Base-by-base conservation (phyloP, 2,797 vertebrate species). In the Manis pentadactyla region DNA sequence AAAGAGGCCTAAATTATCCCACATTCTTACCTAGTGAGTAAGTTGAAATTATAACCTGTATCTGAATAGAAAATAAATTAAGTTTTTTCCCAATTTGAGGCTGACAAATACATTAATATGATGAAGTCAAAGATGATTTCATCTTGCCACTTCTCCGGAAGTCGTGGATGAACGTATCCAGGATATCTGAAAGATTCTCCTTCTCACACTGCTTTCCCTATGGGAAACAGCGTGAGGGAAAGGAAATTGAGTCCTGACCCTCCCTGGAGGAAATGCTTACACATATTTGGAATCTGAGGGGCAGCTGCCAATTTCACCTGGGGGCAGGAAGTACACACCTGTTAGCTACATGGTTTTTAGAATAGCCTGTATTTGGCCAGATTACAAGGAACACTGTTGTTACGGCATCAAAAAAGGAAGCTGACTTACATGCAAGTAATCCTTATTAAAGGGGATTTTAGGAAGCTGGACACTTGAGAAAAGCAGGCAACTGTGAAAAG, bases 401-500 rank as follows among this genome's bases (percentile, higher is more conserved):
- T 93, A 82, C 23, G 82, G 59, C 92, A 92, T 95, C 84, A 55
- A 25, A 90, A 95, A 87, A 97, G 78, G 96, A 97, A 97, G 82
- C 87, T 96, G 61, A 91, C 7, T 91, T 98, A 95, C n/a, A 73
- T 46, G 31, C 34, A 31, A 66, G 23, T 91, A 97, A 96, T 93
- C 92, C 93, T 96, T 95, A 93, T 96, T 97, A 94, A 94, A 88
- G 63, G 75, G 77, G 51, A 96, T 88, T 96, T 96, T 57, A 75
- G 92, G 82, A 97, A 95, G 95, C 55, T 71, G 66, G 64, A 92
- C 87, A 94, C 96, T 96, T 90, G 84, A 96, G 96, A 96, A 97
- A 98, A 87, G 63, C 92, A 96, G 69, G 85, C 71, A 94, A 96
- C 87, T 81, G 42, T 97, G 97, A 97, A 97, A 97, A 94, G 89